A percentile compares a stretch with the other conserved stretches of the same genome.
phyloP scores from a whole-genome alignment of 2,797 vertebrate genomes.

The Perodicticus potto region DNA sequence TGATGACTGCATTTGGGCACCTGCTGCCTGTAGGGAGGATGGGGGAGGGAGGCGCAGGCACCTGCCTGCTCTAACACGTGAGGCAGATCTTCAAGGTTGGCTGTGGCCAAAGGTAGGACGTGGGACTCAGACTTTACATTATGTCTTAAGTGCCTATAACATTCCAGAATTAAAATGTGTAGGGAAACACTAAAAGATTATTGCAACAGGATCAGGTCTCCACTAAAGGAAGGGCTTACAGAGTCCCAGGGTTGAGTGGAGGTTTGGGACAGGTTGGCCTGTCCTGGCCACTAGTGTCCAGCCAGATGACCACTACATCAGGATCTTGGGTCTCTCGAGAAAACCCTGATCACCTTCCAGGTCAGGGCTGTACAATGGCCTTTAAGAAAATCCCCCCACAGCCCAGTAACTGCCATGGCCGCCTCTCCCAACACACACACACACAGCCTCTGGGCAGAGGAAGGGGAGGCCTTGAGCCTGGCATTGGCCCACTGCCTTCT shows the following conservation, averaged over 20 bases:
- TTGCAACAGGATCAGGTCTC: neutral
- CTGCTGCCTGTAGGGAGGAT: neutral
- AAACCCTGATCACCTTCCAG: neutral
- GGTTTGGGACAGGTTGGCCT: neutral
- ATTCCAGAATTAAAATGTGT: too few relatives aligned
- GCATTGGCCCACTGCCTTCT: neutral
- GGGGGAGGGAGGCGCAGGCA: neutral
- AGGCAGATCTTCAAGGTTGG: neutral
- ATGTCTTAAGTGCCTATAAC: neutral
- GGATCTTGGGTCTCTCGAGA: neutral
- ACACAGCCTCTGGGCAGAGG: neutral
- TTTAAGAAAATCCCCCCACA: neutral
- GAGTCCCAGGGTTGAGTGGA: neutral
- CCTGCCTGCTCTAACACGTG: neutral
- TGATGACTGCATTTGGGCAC: neutral
- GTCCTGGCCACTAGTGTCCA: neutral
- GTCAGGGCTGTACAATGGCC: neutral
- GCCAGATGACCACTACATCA: neutral
- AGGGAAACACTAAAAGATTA: neutral
- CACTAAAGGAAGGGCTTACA: neutral
- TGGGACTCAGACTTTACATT: neutral
- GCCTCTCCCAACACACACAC: too few relatives aligned
- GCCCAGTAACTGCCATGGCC: neutral
- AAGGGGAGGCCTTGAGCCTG: neutral
- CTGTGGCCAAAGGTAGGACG: neutral